A percentile compares a stretch with the other conserved stretches of the same genome.
phyloP scores from a whole-genome alignment of 1,140 invertebrate genomes.

The Nasonia longicornis region DNA sequence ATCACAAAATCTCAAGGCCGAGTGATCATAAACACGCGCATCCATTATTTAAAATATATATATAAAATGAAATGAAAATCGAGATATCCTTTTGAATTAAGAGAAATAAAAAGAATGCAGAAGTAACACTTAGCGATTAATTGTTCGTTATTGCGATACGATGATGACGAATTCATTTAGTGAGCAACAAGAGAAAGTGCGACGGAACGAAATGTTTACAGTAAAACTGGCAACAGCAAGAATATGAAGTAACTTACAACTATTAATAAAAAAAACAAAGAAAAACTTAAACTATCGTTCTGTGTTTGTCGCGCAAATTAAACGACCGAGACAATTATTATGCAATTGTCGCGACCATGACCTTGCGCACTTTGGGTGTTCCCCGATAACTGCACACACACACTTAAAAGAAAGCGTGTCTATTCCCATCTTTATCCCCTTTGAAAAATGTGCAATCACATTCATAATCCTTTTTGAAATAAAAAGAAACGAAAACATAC shows the following conservation, averaged over 20 bases:
- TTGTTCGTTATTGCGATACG: slow-evolving; percentile 57
- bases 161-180: slow-evolving; percentile 48
- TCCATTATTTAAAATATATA: slow-evolving; percentile 23
- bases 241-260: slow-evolving; percentile 18
- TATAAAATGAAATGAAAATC: slow-evolving; percentile 22
- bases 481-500: slow-evolving; percentile 29
- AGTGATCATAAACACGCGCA: slow-evolving; percentile 34
- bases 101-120: slow-evolving; percentile 47
- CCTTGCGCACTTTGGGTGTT: slow-evolving; percentile 34
- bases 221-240: slow-evolving; percentile 16
- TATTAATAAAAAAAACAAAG: slow-evolving; percentile 29
- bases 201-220: slow-evolving; percentile 32
- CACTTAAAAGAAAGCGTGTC: slow-evolving; percentile 17
- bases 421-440: slow-evolving; percentile 27
- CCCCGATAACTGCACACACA: slow-evolving; percentile 38
- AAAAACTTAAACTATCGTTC: slow-evolving; percentile 42
- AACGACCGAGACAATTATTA: slow-evolving; percentile 34
- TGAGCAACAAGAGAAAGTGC: slow-evolving; percentile 44
- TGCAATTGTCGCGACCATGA: slow-evolving; percentile 34
- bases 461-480: slow-evolving; percentile 24
- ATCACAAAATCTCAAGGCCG: slow-evolving; percentile 29
- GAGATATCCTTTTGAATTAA: slow-evolving; percentile 46
- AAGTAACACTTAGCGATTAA: slow-evolving; percentile 58
- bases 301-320: slow-evolving; percentile 40
- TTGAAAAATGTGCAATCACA: slow-evolving; percentile 33